These are phyloP conservation scores for Antechinus stuartii DNA, from an alignment of 2,113 vertebrate genomes.

Conservation along the genomic window DNA sequence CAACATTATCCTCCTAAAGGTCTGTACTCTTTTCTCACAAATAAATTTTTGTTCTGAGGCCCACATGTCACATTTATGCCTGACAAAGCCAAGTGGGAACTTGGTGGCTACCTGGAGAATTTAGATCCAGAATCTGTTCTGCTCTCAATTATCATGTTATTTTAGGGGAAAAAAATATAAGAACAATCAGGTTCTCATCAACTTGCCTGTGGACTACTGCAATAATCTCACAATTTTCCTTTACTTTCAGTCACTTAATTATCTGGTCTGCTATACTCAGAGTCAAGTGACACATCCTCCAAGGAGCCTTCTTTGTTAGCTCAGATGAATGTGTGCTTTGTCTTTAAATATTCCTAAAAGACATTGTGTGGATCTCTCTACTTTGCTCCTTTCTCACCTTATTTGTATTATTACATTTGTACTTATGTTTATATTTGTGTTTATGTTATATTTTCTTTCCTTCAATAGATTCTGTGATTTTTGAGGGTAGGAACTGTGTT, in stretches of 20 bases:
- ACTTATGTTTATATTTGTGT: neutral
- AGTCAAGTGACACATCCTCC: neutral
- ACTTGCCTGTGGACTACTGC: neutral
- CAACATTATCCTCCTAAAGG: neutral
- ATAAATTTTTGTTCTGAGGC: neutral
- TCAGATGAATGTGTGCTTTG: neutral
- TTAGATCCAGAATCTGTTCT: neutral
- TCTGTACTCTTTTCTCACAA: neutral
- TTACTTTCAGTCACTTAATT: neutral
- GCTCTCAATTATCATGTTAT: conserved; percentile 4
- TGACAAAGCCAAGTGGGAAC: neutral
- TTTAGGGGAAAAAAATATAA: neutral
- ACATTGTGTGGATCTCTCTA: neutral
- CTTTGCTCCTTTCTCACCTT: neutral
- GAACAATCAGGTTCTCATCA: neutral
- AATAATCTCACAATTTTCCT: neutral
- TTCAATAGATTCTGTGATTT: neutral
- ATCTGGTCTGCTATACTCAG: neutral
- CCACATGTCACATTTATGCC: neutral
- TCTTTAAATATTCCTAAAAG: neutral
- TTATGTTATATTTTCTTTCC: neutral
- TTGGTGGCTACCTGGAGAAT: neutral
- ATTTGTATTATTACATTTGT: neutral
- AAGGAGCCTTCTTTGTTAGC: neutral
- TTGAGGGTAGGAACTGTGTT: neutral